Percentiles rank a stretch among this genome's conserved stretches.
phyloP scores from a whole-genome alignment of 1,140 invertebrate species.

The Heliothis virescens region DNA sequence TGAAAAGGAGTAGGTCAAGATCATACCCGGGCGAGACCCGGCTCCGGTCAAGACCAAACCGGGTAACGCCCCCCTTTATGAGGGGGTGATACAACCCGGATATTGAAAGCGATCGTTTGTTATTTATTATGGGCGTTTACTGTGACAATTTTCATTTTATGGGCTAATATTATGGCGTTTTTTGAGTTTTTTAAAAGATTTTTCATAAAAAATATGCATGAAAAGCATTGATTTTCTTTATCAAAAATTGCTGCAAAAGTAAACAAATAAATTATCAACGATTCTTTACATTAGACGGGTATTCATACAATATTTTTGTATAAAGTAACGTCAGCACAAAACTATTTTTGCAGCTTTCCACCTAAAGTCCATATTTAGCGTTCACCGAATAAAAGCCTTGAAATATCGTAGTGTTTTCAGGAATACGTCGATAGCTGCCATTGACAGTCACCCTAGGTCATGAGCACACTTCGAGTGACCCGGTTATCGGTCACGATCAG shows the following conservation, averaged over 20 bases:
- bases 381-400: neutral
- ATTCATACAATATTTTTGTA: too few species aligned
- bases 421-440: neutral
- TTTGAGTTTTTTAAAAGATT: neutral
- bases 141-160: neutral
- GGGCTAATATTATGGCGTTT: neutral
- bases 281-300: too few species aligned
- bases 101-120: neutral
- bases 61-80: slow-evolving; percentile 1
- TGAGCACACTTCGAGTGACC: neutral
- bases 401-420: neutral
- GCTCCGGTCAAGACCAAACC: slow-evolving; percentile 3
- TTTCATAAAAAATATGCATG: too few species aligned
- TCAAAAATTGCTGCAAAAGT: too few species aligned
- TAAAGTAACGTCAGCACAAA: too few species aligned
- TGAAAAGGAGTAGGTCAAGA: slow-evolving; percentile 39
- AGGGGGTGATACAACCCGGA: neutral
- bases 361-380: neutral
- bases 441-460: slow-evolving; percentile 25
- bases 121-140: slow-evolving; percentile 3
- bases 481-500: slow-evolving; percentile 25
- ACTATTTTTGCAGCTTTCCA: neutral
- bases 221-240: too few species aligned
- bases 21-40: slow-evolving; percentile 18
- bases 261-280: too few species aligned